Conservation (phyloP, 2,797 vertebrate species). For the Karalla daura region DNA sequence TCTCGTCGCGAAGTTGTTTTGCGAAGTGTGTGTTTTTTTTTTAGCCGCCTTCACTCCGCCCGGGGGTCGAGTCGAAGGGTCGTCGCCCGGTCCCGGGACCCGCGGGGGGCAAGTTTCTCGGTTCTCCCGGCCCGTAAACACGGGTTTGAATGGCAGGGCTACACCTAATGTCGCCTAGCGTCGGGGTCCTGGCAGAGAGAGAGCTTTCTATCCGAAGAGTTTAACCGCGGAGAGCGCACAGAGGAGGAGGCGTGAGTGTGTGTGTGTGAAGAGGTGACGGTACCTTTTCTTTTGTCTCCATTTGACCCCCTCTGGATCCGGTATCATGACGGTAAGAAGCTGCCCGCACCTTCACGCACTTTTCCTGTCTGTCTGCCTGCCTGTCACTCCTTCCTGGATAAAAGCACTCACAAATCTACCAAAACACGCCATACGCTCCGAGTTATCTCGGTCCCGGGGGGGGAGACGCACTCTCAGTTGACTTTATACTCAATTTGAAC, state of each 20-base stretch:
- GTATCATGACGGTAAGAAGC: slow-evolving; percentile 85
- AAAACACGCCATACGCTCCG: no score
- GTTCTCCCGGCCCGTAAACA: slow-evolving; percentile 20
- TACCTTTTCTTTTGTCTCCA: slow-evolving; percentile 32
- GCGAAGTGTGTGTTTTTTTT: neutral
- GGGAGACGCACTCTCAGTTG: no score
- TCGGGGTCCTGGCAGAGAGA: slow-evolving; percentile 23
- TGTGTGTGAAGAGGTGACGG: slow-evolving; percentile 22
- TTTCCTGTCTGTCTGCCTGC: slow-evolving; percentile 38
- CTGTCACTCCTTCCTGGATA: slow-evolving; percentile 41
- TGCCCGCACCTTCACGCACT: slow-evolving; percentile 36
- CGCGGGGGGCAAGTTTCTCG: no score
- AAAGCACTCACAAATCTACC: no score
- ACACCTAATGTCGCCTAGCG: slow-evolving; percentile 38
- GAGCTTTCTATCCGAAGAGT: slow-evolving; percentile 18
- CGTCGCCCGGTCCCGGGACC: no score
- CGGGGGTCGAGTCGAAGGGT: neutral
- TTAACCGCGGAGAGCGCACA: slow-evolving; percentile 1
- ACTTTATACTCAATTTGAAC: no score
- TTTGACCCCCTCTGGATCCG: slow-evolving; percentile 64
- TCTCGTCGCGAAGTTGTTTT: slow-evolving; percentile 32
- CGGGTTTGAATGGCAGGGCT: slow-evolving; percentile 72
- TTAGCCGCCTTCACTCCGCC: rapidly evolving
- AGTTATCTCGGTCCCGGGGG: no score
- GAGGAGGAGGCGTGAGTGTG: neutral